phyloP scores from a whole-genome alignment of 1,140 invertebrate species.

The Kradibia gibbosae region DNA sequence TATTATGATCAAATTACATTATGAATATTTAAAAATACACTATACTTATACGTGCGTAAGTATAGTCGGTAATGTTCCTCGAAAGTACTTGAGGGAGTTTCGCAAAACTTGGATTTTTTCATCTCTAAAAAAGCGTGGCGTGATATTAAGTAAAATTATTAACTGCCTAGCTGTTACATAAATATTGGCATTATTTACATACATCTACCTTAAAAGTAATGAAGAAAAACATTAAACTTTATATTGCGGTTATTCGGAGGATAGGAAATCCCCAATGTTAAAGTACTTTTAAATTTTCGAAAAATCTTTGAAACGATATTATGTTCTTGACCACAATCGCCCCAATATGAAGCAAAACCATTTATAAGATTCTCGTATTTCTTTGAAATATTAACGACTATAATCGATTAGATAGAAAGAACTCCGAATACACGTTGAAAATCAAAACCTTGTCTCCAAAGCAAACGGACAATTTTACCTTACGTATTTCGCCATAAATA shows the following conservation, averaged over 20 bases:
- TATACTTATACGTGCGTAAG: background rate
- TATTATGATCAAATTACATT: background rate
- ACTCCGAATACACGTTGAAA: background rate
- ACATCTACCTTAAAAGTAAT: background rate
- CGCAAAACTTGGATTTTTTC: background rate
- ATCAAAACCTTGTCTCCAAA: background rate
- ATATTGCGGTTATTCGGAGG: too few species aligned
- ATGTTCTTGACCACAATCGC: too few species aligned
- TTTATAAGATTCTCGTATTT: background rate
- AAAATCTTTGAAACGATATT: too few species aligned
- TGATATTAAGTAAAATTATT: background rate
- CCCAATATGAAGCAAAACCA: background rate
- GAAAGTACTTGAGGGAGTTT: background rate
- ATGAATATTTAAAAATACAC: background rate
- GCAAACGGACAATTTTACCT: background rate
- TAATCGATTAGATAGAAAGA: background rate
- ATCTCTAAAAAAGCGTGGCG: background rate
- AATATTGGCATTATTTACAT: background rate
- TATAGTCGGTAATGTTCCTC: background rate
- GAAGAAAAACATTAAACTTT: too few species aligned
- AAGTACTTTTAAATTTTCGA: background rate
- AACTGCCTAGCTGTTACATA: background rate
- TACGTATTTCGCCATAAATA: background rate
- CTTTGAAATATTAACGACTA: background rate
- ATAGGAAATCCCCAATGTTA: background rate